phyloP scores from a whole-genome alignment of 2,888 invertebrate genomes.

The Eupithecia abbreviata region DNA sequence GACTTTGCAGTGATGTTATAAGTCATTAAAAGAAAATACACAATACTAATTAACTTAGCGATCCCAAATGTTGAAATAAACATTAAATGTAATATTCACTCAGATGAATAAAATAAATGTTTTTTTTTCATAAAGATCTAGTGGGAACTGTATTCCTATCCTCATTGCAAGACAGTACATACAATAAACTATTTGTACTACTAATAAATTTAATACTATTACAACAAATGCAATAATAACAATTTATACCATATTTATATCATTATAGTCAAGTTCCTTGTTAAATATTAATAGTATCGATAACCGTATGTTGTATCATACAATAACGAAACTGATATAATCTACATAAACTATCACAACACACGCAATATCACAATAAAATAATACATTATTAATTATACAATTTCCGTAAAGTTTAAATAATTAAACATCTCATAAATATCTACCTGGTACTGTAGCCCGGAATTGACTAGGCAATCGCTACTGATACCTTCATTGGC shows the following conservation, averaged over 20 bases:
- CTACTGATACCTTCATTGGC: slow-evolving; percentile 48
- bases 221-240: slow-evolving; percentile 11
- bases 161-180: background rate
- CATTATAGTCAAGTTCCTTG: background rate
- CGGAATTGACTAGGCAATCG: slow-evolving; percentile 53
- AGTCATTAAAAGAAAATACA: background rate
- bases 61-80: background rate
- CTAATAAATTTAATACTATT: slow-evolving; percentile 7
- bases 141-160: background rate
- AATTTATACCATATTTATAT: background rate
- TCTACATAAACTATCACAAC: slow-evolving; percentile 63
- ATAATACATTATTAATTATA: slow-evolving; percentile 47
- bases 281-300: slow-evolving; percentile 11
- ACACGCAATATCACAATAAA: slow-evolving; percentile 70
- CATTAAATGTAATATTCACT: slow-evolving; percentile 1
- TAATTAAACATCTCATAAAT: slow-evolving; percentile 20
- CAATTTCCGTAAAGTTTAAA: slow-evolving; percentile 44
- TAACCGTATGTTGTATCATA: slow-evolving; percentile 29
- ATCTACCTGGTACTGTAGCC: slow-evolving; percentile 16
- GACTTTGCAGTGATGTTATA: background rate
- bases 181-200: background rate
- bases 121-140: background rate
- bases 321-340: slow-evolving; percentile 31
- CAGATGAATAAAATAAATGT: slow-evolving; percentile 18
- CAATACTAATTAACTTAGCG: background rate